A percentile compares a stretch with the other conserved stretches of the same genome.
phyloP scores from a whole-genome alignment of 2,113 vertebrate genomes.

The Strigops habroptila region DNA sequence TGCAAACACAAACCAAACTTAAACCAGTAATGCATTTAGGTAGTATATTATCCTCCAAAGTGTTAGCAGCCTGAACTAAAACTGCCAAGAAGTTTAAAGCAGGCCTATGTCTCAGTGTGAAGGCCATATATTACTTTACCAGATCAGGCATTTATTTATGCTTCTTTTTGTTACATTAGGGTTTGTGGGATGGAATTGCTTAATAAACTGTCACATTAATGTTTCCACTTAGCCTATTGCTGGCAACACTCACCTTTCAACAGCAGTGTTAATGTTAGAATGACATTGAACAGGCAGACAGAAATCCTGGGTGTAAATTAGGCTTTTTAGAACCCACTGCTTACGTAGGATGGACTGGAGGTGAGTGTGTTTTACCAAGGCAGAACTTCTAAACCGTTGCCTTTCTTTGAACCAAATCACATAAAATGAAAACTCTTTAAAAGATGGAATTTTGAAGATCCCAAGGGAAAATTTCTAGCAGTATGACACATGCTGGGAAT shows the following conservation, averaged over 20 bases:
- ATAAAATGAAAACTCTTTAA: background rate
- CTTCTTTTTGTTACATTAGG: background rate
- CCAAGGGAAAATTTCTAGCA: background rate
- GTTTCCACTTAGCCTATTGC: conserved; percentile 7
- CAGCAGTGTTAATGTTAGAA: background rate
- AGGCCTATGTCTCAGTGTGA: background rate
- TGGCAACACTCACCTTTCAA: background rate
- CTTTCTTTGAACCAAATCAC: background rate
- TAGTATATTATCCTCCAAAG: background rate
- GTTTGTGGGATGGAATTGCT: background rate
- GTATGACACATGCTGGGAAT: background rate
- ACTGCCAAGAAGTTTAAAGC: background rate
- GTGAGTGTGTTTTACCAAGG: background rate
- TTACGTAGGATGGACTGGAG: background rate
- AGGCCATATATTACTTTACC: background rate
- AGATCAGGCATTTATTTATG: background rate
- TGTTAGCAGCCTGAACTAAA: background rate
- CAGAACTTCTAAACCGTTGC: background rate
- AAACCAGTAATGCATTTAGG: background rate
- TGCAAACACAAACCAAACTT: background rate
- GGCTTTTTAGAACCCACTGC: background rate
- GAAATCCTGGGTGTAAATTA: background rate
- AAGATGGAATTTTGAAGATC: background rate
- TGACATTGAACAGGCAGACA: background rate
- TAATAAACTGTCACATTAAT: conserved; percentile 9